These are phyloP conservation scores for Junonia oenone DNA, from an alignment of 2,888 invertebrate species.

Conservation along the genomic window DNA sequence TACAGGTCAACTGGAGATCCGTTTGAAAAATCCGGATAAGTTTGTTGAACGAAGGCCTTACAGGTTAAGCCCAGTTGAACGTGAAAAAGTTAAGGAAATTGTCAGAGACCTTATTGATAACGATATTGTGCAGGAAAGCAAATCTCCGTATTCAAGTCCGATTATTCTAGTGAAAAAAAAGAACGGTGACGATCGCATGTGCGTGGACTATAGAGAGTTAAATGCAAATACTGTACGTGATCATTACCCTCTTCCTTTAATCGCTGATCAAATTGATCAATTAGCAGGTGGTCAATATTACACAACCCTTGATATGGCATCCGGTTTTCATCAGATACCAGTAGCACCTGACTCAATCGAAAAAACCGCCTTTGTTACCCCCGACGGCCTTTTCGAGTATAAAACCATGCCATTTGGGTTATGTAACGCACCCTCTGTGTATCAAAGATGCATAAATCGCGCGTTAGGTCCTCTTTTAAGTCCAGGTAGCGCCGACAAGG, in stretches of 20 bases:
- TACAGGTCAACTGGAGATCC: slow-evolving; percentile 11
- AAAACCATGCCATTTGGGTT: slow-evolving; percentile 12
- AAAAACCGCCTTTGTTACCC: slow-evolving; percentile 32
- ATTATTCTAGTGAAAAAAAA: slow-evolving; percentile 8
- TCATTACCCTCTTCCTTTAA: slow-evolving; percentile 30
- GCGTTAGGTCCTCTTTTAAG: slow-evolving; percentile 16
- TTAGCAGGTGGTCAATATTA: slow-evolving; percentile 22
- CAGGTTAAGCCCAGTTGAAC: slow-evolving; percentile 8
- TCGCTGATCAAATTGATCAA: slow-evolving; percentile 31
- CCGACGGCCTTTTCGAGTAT: slow-evolving; percentile 31
- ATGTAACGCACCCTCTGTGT: slow-evolving; percentile 31
- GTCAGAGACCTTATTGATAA: slow-evolving; percentile 16
- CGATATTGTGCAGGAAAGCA: slow-evolving; percentile 20
- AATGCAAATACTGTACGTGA: slow-evolving; percentile 29
- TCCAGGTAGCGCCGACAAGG: slow-evolving; percentile 2
- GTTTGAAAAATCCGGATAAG: slow-evolving; percentile 13
- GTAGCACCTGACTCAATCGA: neutral
- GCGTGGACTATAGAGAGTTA: slow-evolving; percentile 31
- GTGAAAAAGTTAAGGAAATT: slow-evolving; percentile 17
- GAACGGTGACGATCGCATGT: slow-evolving; percentile 35
- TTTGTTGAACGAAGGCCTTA: slow-evolving; percentile 15
- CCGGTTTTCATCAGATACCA: slow-evolving; percentile 33
- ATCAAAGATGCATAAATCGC: slow-evolving; percentile 29
- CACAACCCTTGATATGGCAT: slow-evolving; percentile 27
- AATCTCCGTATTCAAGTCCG: slow-evolving; percentile 26